Evolutionary conservation across 2,888 invertebrate species (phyloP).

Genomic region (Meliscaeva auricollis): DNA sequence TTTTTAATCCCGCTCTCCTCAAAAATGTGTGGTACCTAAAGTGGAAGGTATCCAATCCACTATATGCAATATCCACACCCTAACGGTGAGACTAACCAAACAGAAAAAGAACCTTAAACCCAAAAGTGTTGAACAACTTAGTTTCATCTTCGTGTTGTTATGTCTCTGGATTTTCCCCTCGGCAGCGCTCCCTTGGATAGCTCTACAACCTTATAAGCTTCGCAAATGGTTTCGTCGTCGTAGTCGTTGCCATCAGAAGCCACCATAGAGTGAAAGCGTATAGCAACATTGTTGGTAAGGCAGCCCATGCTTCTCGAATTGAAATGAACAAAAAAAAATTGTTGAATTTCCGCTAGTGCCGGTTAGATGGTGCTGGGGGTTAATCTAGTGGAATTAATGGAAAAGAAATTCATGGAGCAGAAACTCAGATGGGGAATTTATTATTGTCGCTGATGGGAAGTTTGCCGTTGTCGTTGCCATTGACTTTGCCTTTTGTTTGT

Average conservation of each 20-base stretch:
- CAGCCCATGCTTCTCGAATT: slow-evolving; percentile 67
- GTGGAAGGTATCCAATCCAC: slow-evolving; percentile 17
- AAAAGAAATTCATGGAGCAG: slow-evolving; percentile 84
- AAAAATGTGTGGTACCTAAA: not conserved
- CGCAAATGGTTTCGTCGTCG: slow-evolving; percentile 55
- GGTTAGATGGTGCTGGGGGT: slow-evolving; percentile 83
- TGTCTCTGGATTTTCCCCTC: slow-evolving; percentile 23
- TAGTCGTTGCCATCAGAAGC: slow-evolving; percentile 34
- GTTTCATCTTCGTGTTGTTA: slow-evolving; percentile 45
- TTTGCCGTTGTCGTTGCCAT: slow-evolving; percentile 34
- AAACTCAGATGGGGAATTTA: slow-evolving; percentile 79
- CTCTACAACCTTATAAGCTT: slow-evolving; percentile 44
- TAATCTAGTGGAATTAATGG: slow-evolving; percentile 85
- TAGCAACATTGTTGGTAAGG: slow-evolving; percentile 37
- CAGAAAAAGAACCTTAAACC: slow-evolving; percentile 33
- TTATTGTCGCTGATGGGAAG: slow-evolving; percentile 61
- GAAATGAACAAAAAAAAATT: slow-evolving; percentile 52
- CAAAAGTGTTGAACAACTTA: slow-evolving; percentile 61
- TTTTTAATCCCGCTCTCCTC: slow-evolving; percentile 36
- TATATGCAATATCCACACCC: slow-evolving; percentile 27
- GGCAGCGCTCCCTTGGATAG: slow-evolving; percentile 18
- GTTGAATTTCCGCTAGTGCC: slow-evolving; percentile 79
- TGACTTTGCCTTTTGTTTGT: slow-evolving; percentile 46
- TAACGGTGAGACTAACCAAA: slow-evolving; percentile 21
- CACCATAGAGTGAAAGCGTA: slow-evolving; percentile 30